Evolutionary conservation across 2,797 vertebrate genomes (phyloP).

Genomic region (Lacerta viridis): DNA sequence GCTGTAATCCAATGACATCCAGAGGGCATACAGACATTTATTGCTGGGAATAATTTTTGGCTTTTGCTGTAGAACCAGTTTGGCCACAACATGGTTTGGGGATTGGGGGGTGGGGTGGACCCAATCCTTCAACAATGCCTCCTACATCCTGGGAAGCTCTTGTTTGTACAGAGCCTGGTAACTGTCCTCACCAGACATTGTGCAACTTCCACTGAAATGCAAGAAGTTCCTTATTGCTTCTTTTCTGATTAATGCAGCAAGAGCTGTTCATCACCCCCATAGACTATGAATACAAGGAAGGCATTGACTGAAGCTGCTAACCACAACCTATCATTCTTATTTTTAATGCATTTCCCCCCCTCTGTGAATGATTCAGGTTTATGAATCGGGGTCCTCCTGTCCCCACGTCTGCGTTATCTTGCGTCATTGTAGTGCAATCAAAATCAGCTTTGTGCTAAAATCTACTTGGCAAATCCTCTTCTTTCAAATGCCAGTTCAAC

Average conservation of each 20-base stretch:
- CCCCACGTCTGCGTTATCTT: slow-evolving; percentile 72
- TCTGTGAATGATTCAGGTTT: slow-evolving; percentile 71
- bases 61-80: background rate
- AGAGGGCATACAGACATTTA: background rate
- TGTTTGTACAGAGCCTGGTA: background rate
- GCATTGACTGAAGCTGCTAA: slow-evolving; percentile 59
- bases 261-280: slow-evolving; percentile 29
- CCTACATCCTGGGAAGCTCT: background rate
- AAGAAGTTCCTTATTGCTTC: background rate
- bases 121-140: background rate
- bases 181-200: background rate
- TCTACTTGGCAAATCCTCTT: slow-evolving; percentile 73
- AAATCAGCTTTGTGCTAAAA: slow-evolving; percentile 70
- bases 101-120: too few species aligned
- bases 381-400: slow-evolving; percentile 63
- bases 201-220: background rate
- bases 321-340: slow-evolving; percentile 73
- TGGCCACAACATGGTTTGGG: background rate
- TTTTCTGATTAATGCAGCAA: slow-evolving; percentile 23
- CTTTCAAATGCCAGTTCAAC: slow-evolving; percentile 72
- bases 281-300: slow-evolving; percentile 48
- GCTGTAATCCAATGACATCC: background rate
- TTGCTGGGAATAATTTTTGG: background rate
- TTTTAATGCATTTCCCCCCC: slow-evolving; percentile 61
- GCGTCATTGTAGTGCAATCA: slow-evolving; percentile 72